Evolutionary conservation across 2,113 vertebrate genomes (phyloP).

Genomic region (Actenoides hombroni): DNA sequence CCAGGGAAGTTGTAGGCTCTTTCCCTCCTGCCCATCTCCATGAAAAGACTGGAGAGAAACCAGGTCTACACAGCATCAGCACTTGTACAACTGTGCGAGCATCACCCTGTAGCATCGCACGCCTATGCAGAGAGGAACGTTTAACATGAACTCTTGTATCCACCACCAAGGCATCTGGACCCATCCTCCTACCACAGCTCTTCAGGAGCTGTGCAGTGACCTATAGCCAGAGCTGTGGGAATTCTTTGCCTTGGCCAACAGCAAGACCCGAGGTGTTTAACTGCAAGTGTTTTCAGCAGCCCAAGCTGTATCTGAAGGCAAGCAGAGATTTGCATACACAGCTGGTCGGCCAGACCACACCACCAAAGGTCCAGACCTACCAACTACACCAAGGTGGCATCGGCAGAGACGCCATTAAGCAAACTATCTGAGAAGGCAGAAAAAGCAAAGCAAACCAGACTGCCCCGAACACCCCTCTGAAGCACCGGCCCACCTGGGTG

Average conservation of each 20-base stretch:
- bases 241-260: not conserved
- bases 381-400: not conserved
- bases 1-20: not conserved
- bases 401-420: not conserved
- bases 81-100: accelerated
- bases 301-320: not conserved
- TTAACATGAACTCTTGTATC: not conserved
- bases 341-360: not conserved
- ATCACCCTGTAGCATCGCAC: not conserved
- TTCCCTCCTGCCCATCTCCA: not conserved
- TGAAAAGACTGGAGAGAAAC: not conserved
- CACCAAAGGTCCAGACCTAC: not conserved
- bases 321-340: not conserved
- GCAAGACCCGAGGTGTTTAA: not conserved
- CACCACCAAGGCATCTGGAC: not conserved
- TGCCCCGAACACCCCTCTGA: accelerated
- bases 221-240: not conserved
- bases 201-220: accelerated
- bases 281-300: not conserved
- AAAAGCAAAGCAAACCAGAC: not conserved
- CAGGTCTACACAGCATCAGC: not conserved
- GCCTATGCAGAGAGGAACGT: not conserved
- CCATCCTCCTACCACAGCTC: not conserved
- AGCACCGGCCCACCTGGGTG: not conserved
- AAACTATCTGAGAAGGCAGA: not conserved